Evolutionary conservation across 2,888 invertebrate genomes (phyloP).

Genomic region (Imbricaverruca yamaguchii): DNA sequence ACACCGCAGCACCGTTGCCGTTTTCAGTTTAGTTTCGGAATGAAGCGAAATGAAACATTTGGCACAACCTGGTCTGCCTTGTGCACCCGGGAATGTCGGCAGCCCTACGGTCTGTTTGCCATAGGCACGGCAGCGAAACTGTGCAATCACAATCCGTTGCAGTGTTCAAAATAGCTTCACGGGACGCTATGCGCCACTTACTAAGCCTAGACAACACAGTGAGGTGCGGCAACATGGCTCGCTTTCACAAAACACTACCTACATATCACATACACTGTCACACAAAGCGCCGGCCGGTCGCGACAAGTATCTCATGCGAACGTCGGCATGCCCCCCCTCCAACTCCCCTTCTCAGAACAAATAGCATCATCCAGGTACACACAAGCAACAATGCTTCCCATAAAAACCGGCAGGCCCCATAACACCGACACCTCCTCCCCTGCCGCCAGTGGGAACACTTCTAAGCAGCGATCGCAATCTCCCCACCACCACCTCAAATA

Average conservation of each 20-base stretch:
- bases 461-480: no score
- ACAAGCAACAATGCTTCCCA: no score
- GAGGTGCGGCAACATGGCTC: no score
- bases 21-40: background rate
- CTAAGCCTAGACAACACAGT: no score
- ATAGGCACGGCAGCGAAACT: background rate
- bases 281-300: background rate
- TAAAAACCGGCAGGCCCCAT: no score
- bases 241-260: background rate
- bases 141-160: no score
- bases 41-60: background rate
- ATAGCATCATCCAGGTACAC: no score
- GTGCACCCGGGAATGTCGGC: conserved; percentile 1
- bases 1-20: background rate
- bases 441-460: no score
- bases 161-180: no score
- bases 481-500: no score
- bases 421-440: no score
- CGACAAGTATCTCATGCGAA: background rate
- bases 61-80: background rate
- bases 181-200: no score
- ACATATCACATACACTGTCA: background rate
- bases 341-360: background rate
- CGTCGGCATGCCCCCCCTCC: background rate
- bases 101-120: background rate